Conservation (phyloP, 2,113 vertebrate species). For the Hassar affinis region DNA sequence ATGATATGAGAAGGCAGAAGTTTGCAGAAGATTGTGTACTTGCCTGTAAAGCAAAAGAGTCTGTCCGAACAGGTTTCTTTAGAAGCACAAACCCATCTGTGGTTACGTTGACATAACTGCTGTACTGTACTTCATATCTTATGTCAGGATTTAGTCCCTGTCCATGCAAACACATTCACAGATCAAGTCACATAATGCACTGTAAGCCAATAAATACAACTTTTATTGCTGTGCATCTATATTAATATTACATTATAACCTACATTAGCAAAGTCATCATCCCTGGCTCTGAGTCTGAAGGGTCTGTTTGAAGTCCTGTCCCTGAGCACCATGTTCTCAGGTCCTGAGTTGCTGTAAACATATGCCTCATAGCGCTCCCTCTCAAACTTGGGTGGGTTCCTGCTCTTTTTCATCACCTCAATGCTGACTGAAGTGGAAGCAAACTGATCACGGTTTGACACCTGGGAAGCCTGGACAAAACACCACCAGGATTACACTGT, state of each 20-base stretch:
- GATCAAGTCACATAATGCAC: not conserved
- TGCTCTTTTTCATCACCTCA: conserved; percentile 77
- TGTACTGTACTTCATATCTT: conserved; percentile 78
- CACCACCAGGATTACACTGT: not conserved
- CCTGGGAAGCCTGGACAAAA: conserved; percentile 76
- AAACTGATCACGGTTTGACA: conserved; percentile 77
- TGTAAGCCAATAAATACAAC: not conserved
- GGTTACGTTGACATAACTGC: conserved; percentile 77
- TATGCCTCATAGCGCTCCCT: conserved; percentile 67
- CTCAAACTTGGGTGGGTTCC: conserved; percentile 74
- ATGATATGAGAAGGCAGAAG: not conserved
- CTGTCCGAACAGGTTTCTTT: conserved; percentile 67
- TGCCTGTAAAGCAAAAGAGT: conserved; percentile 73
- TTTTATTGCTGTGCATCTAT: no score
- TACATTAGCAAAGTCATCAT: conserved; percentile 71
- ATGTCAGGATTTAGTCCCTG: conserved; percentile 81
- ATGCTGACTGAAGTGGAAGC: conserved; percentile 73
- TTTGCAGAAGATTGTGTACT: conserved; percentile 17
- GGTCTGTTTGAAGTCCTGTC: conserved; percentile 69
- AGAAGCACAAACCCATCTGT: conserved; percentile 78
- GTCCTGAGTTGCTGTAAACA: conserved; percentile 65
- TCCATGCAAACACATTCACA: conserved; percentile 10
- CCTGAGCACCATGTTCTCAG: conserved; percentile 75
- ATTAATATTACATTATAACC: conserved; percentile 34
- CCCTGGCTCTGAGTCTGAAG: conserved; percentile 69